phyloP scores from a whole-genome alignment of 2,113 vertebrate genomes.

The Collichthys lucidus region DNA sequence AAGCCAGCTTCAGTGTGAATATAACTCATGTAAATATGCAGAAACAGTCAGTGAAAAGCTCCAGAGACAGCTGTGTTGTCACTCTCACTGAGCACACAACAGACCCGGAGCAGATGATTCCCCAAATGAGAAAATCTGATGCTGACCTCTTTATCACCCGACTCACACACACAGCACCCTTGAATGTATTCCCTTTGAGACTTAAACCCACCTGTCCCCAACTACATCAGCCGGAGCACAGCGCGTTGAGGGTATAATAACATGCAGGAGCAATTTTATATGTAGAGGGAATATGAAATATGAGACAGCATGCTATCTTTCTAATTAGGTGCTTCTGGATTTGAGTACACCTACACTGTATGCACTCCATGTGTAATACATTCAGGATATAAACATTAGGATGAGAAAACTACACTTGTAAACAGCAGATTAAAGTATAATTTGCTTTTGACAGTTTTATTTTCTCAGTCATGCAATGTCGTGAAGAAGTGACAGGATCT shows the following conservation, averaged over 20 bases:
- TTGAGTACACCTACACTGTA: background rate
- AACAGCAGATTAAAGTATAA: background rate
- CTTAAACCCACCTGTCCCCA: conserved; percentile 26
- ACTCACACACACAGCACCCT: background rate
- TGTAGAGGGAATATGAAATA: background rate
- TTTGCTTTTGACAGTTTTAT: background rate
- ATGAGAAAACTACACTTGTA: background rate
- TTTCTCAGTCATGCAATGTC: background rate
- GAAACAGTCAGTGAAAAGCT: background rate
- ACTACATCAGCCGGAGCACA: conserved; percentile 6
- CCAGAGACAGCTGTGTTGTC: conserved; percentile 34
- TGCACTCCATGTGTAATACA: background rate
- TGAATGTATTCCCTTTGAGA: conserved; percentile 20
- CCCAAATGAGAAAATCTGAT: conserved; percentile 23
- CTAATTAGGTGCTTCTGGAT: background rate
- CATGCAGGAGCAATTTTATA: too few relatives aligned
- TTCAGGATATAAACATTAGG: background rate
- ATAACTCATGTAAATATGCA: conserved; percentile 5
- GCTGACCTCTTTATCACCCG: conserved; percentile 49
- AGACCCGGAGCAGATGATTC: conserved; percentile 39
- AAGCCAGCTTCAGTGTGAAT: background rate
- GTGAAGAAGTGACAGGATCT: background rate
- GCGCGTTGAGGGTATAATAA: background rate
- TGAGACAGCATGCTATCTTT: background rate
- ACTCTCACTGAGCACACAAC: conserved; percentile 18